Conservation (phyloP, 1,140 invertebrate species). For the Nasonia vitripennis region DNA sequence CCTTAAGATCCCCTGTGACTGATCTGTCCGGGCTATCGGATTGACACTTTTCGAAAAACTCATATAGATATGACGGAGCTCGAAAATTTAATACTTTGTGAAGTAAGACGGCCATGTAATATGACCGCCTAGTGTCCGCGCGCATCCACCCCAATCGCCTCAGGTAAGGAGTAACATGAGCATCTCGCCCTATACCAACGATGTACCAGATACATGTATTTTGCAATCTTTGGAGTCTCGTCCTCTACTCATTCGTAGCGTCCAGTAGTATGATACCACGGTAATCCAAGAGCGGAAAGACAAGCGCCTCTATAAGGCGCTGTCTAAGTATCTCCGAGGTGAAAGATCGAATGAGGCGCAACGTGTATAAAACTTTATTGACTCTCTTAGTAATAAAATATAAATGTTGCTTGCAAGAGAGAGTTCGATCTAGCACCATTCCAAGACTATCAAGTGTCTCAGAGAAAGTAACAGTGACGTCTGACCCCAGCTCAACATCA, state of each 20-base stretch:
- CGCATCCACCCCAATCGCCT: not conserved
- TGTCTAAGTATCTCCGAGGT: not conserved
- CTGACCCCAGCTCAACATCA: too few relatives aligned
- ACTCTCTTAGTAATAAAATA: not conserved
- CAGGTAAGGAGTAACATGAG: not conserved
- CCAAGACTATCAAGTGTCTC: too few relatives aligned
- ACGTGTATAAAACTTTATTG: not conserved
- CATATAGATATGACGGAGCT: too few relatives aligned
- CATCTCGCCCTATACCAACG: not conserved
- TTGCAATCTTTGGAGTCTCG: not conserved
- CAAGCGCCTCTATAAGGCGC: not conserved
- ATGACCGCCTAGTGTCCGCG: not conserved
- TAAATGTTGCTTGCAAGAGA: too few relatives aligned
- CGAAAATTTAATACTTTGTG: too few relatives aligned
- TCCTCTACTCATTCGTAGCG: not conserved
- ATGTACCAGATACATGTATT: not conserved
- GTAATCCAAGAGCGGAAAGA: not conserved
- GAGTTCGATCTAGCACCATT: too few relatives aligned
- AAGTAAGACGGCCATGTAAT: too few relatives aligned
- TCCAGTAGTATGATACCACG: not conserved
- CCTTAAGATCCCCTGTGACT: too few relatives aligned
- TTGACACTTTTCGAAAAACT: too few relatives aligned
- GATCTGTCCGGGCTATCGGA: too few relatives aligned
- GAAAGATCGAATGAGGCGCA: not conserved
- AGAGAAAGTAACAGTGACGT: too few relatives aligned